Conservation (phyloP, 2,888 invertebrate species). For the Eurytoma californica region DNA sequence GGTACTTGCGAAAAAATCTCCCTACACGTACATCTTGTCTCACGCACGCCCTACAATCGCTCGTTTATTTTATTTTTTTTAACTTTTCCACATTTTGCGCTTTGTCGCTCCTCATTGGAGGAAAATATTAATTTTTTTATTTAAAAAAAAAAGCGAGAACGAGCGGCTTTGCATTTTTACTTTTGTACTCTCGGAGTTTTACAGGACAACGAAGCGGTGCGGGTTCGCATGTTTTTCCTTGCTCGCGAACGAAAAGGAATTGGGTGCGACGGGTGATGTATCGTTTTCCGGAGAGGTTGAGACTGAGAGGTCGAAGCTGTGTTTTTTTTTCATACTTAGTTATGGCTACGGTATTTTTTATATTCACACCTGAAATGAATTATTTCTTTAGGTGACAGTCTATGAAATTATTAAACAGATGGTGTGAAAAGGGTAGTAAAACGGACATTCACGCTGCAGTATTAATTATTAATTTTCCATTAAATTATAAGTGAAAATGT, state of each 20-base stretch:
- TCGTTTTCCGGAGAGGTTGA: too few relatives aligned
- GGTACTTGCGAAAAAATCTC: constrained; percentile 22
- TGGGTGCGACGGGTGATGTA: too few relatives aligned
- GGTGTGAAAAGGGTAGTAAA: too few relatives aligned
- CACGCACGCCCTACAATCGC: neutral
- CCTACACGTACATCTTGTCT: neutral
- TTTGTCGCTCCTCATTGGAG: neutral
- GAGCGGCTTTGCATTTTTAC: neutral
- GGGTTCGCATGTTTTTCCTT: constrained; percentile 20
- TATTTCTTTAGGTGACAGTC: too few relatives aligned
- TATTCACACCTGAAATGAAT: too few relatives aligned
- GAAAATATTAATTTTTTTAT: constrained; percentile 18
- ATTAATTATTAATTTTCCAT: too few relatives aligned
- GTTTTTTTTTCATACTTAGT: too few relatives aligned
- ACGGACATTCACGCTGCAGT: too few relatives aligned
- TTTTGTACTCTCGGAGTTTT: constrained; percentile 38
- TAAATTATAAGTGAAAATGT: too few relatives aligned
- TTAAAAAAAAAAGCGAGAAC: constrained; percentile 18
- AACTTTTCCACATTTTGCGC: neutral
- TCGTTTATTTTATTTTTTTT: constrained; percentile 2
- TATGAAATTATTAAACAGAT: too few relatives aligned
- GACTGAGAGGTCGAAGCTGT: too few relatives aligned
- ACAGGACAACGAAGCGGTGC: constrained; percentile 33
- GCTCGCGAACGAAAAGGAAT: neutral
- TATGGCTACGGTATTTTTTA: too few relatives aligned